These are phyloP conservation scores for Leucozona laternaria DNA, from an alignment of 2,888 invertebrate genomes.

Conservation along the genomic window DNA sequence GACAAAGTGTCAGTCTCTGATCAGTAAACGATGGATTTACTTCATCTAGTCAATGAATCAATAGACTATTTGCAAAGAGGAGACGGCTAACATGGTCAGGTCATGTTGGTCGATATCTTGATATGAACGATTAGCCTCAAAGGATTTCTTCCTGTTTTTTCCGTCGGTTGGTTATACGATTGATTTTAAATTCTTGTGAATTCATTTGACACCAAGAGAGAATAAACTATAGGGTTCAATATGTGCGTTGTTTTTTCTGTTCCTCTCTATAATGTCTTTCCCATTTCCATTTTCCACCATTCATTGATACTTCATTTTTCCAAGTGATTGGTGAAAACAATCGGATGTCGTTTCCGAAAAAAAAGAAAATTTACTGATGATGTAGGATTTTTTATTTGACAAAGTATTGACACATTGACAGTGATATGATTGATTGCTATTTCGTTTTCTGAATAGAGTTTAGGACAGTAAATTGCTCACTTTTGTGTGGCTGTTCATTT, in stretches of 20 bases:
- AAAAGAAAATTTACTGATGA: background rate
- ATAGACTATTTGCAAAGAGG: slow-evolving; percentile 20
- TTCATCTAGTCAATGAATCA: slow-evolving; percentile 58
- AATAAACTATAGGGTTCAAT: background rate
- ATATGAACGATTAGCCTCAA: slow-evolving; percentile 41
- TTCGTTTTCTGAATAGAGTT: background rate
- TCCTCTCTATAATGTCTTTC: background rate
- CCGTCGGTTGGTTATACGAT: slow-evolving; percentile 5
- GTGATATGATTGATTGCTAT: slow-evolving; percentile 35
- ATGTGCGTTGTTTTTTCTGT: background rate
- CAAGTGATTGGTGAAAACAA: slow-evolving; percentile 56
- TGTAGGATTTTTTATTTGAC: slow-evolving; percentile 49
- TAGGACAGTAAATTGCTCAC: background rate
- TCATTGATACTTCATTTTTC: slow-evolving; percentile 48
- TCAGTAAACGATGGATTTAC: slow-evolving; percentile 43
- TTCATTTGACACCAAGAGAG: slow-evolving; percentile 37
- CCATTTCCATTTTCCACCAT: slow-evolving; percentile 8
- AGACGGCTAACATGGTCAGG: slow-evolving; percentile 7
- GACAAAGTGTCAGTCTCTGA: slow-evolving; percentile 10
- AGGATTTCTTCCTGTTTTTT: slow-evolving; percentile 22
- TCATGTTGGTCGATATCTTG: slow-evolving; percentile 37
- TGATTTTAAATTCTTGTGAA: slow-evolving; percentile 45
- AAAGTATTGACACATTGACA: slow-evolving; percentile 63
- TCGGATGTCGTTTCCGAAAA: slow-evolving; percentile 50
- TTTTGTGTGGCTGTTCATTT: background rate